Percentiles rank a stretch among this genome's conserved stretches.
These are phyloP conservation scores for Sarcophaga peregrina DNA, from an alignment of 1,140 invertebrate genomes.

Conservation along the genomic window DNA sequence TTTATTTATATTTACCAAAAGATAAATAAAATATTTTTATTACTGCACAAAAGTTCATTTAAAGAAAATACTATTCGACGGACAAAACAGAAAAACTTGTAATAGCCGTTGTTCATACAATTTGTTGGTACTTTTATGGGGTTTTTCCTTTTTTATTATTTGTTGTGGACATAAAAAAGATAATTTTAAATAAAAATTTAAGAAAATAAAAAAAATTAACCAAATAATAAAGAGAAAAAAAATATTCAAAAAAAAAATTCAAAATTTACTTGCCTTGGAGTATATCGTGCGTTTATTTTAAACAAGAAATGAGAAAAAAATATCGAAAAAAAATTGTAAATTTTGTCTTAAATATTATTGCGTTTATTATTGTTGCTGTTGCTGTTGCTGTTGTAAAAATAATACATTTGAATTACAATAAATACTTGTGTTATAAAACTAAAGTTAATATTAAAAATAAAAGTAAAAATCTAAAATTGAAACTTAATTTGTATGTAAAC, in stretches of 20 bases:
- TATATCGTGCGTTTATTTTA: background rate
- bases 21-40: background rate
- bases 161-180: too few relatives aligned
- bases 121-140: too few relatives aligned
- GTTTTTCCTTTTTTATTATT: too few relatives aligned
- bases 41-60: background rate
- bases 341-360: constrained; percentile 29
- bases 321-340: too few relatives aligned
- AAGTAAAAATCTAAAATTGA: background rate
- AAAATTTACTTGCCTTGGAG: background rate
- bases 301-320: too few relatives aligned
- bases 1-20: background rate
- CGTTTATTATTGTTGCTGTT: constrained; percentile 19
- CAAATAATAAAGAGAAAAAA: background rate
- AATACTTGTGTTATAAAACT: constrained; percentile 32
- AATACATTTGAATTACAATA: constrained; percentile 36
- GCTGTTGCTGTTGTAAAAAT: constrained; percentile 26
- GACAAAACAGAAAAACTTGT: too few relatives aligned
- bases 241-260: too few relatives aligned
- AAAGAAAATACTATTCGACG: background rate
- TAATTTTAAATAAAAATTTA: background rate
- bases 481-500: constrained; percentile 5
- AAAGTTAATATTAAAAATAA: background rate
- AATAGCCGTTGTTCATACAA: too few relatives aligned
- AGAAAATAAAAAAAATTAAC: background rate